Conservation (phyloP, 2,113 vertebrate species). For the Centropus unirufus region DNA sequence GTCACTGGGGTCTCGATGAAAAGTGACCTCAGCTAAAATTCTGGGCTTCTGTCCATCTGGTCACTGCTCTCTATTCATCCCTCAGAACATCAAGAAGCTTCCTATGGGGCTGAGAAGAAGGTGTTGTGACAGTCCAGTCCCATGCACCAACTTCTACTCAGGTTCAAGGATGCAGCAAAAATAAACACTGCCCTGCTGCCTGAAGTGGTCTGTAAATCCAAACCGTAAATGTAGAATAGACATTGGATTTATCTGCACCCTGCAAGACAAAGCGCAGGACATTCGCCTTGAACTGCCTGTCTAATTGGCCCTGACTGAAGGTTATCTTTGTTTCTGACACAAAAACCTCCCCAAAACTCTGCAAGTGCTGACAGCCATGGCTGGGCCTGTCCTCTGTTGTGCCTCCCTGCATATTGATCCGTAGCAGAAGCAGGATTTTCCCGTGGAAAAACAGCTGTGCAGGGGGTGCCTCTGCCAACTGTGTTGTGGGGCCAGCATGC, state of each 20-base stretch:
- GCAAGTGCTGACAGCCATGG: rapidly evolving
- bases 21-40: neutral
- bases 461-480: neutral
- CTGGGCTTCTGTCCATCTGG: rapidly evolving
- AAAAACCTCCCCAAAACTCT: neutral
- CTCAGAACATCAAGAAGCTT: rapidly evolving
- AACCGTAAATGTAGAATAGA: neutral
- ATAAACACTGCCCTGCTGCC: neutral
- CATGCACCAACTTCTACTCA: neutral
- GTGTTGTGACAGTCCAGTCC: neutral
- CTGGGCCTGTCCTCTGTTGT: neutral
- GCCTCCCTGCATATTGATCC: neutral
- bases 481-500: neutral
- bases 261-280: neutral
- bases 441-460: neutral
- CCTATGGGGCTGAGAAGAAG: neutral
- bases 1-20: neutral
- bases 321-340: neutral
- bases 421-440: neutral
- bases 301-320: slow-evolving; percentile 1
- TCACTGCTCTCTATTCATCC: neutral
- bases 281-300: neutral
- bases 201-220: slow-evolving; percentile 37
- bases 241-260: slow-evolving; percentile 51
- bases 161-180: neutral